These are phyloP conservation scores for Drosophila nannoptera DNA, from an alignment of 1,140 invertebrate species.

Conservation along the genomic window DNA sequence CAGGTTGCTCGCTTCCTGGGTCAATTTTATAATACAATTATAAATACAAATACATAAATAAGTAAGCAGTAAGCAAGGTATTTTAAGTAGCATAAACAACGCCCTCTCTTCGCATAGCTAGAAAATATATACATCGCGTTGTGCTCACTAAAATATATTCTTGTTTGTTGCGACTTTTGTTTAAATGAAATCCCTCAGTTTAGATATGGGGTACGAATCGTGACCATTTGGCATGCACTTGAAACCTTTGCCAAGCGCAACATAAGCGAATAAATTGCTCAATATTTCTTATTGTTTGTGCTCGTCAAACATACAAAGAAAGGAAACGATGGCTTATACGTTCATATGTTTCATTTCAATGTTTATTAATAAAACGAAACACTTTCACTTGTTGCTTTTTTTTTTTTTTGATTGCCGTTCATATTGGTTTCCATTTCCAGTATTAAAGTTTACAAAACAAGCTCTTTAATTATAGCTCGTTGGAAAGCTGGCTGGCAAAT, in stretches of 20 bases:
- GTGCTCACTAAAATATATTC: slow-evolving; percentile 9
- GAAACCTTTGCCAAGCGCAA: slow-evolving; percentile 47
- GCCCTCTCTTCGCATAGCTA: not conserved
- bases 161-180: slow-evolving; percentile 32
- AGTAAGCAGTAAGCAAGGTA: slow-evolving; percentile 28
- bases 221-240: slow-evolving; percentile 61
- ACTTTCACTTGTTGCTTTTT: slow-evolving; percentile 70
- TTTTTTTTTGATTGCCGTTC: not conserved
- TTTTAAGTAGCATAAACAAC: slow-evolving; percentile 47
- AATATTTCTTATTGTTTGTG: slow-evolving; percentile 15
- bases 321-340: not conserved
- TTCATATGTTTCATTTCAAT: slow-evolving; percentile 40
- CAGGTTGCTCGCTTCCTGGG: slow-evolving; percentile 47
- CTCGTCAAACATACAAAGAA: no score
- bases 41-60: not conserved
- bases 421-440: not conserved
- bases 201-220: slow-evolving; percentile 39
- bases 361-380: slow-evolving; percentile 57
- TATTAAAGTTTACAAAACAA: slow-evolving; percentile 3
- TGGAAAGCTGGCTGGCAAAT: slow-evolving; percentile 5
- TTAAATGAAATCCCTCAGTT: slow-evolving; percentile 51
- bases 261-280: slow-evolving; percentile 13
- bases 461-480: not conserved
- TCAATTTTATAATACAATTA: slow-evolving; percentile 5
- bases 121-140: slow-evolving; percentile 8